Evolutionary conservation across 1,140 invertebrate species (phyloP).

Genomic region (Polypedilum vanderplanki): DNA sequence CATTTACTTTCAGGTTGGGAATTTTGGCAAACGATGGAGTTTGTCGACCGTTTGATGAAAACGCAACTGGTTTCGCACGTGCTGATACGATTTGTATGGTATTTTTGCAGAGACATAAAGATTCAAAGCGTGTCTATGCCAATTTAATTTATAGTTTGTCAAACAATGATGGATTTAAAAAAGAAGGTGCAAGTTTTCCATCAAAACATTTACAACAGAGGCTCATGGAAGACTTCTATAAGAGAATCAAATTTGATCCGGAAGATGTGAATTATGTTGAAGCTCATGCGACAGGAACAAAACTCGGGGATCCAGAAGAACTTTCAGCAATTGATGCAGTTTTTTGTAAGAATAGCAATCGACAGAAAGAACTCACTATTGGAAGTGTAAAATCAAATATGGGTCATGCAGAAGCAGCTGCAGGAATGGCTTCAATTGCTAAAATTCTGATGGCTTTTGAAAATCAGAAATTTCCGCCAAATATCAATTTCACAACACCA

Average conservation of each 20-base stretch:
- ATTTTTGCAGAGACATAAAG: conserved; percentile 72
- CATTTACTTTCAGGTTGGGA: too few species aligned
- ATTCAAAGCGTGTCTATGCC: conserved; percentile 72
- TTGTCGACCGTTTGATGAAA: conserved; percentile 83
- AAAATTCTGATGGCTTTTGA: conserved; percentile 74
- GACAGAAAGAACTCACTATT: conserved; percentile 63
- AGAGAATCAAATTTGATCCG: conserved; percentile 72
- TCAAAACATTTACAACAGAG: conserved; percentile 74
- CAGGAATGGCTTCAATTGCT: conserved; percentile 74
- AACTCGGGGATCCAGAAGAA: conserved; percentile 66
- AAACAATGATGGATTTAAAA: conserved; percentile 84
- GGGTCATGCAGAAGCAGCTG: conserved; percentile 86
- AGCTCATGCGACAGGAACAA: conserved; percentile 82
- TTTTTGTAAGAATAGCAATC: conserved; percentile 60
- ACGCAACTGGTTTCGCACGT: conserved; percentile 67
- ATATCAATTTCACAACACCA: conserved; percentile 67
- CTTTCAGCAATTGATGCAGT: conserved; percentile 74
- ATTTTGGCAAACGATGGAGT: too few species aligned
- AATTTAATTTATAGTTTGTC: conserved; percentile 49
- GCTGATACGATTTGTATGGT: conserved; percentile 71
- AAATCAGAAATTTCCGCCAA: conserved; percentile 65
- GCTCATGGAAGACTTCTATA: conserved; percentile 76
- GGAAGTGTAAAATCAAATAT: conserved; percentile 92
- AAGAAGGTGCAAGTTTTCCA: conserved; percentile 85
- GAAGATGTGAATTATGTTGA: conserved; percentile 73